Base-by-base conservation (phyloP, 2,888 invertebrate species). In the Homarus gammarus region DNA sequence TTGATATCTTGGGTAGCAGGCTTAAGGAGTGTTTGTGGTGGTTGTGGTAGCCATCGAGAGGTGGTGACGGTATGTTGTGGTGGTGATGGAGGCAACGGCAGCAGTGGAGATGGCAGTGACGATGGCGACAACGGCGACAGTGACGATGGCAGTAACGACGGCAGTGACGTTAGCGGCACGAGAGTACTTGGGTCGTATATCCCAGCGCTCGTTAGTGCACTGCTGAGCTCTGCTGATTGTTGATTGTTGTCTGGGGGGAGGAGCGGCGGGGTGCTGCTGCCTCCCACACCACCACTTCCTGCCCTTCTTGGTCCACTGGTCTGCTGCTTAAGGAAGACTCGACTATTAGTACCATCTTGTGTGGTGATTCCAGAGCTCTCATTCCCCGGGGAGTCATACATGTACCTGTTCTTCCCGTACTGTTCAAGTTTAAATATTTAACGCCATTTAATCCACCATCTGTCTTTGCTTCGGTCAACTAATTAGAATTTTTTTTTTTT, bases 201-300 rank as follows among this genome's bases (percentile, higher is more conserved):
- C 64, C 64, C n/a, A 64, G 27, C 27, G 27, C 64, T 64, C 3
- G 64, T 64, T 64, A 64, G 27, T 64, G 64, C 6, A 27, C 27
- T 22, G 64, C 64, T 64, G 64, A 64, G 64, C 64, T 27, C 64
- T 64, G 64, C 64, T 64, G 64, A 64, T 64, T 64, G 64, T 64
- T 64, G 61, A 64, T n/a, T 49, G 44, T 49, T 49, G 44, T 49
- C 44, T 49, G 44, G 6, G 44, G 10, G 44, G 44, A 12, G 44
- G 44, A 22, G 56, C 22, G 18, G 56, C 56, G 12, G 56, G 56
- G 0, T 49, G 44, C 0, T 49, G 44, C 0, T 49, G 44, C 44
- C n/a, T 64, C 56, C 64, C 61, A n/a, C 3, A 64, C 6, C 44
- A 1, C 31, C 64, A n/a, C 64, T 64, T 27, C 64, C 64, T 64